These are phyloP conservation scores for Lasiommata megera DNA, from an alignment of 2,888 invertebrate species.

Conservation along the genomic window DNA sequence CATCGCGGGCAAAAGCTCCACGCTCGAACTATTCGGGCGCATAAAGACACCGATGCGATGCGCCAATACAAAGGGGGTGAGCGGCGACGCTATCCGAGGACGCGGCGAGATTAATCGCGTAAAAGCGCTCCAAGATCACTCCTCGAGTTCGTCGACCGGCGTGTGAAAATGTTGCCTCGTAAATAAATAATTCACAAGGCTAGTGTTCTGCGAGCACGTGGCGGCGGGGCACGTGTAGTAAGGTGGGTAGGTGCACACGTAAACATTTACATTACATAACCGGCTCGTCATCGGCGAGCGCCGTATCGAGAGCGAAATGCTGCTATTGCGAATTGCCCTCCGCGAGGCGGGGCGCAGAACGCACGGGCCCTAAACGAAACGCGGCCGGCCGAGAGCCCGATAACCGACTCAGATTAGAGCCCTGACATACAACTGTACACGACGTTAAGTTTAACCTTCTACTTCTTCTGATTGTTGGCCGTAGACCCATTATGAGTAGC, in stretches of 20 bases:
- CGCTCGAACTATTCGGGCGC: no score
- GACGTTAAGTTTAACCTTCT: no score
- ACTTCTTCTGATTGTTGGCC: no score
- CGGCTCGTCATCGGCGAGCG: conserved; percentile 75
- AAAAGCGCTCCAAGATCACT: conserved; percentile 77
- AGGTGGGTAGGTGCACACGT: conserved; percentile 65
- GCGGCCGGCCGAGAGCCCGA: neutral
- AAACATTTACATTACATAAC: conserved; percentile 81
- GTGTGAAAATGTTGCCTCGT: conserved; percentile 80
- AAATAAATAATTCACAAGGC: conserved; percentile 82
- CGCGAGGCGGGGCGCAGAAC: conserved; percentile 42
- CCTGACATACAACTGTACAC: neutral
- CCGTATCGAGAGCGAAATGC: conserved; percentile 70
- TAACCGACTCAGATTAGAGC: neutral
- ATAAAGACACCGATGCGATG: neutral
- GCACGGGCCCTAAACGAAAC: conserved; percentile 24
- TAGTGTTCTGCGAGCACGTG: conserved; percentile 79
- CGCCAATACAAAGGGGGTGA: conserved; percentile 36
- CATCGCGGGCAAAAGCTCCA: no score
- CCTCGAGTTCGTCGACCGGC: conserved; percentile 77
- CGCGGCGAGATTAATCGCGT: conserved; percentile 70
- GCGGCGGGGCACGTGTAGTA: conserved; percentile 66
- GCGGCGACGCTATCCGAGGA: conserved; percentile 45
- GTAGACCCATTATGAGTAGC: no score
- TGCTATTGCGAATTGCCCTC: conserved; percentile 51